Conservation (phyloP, 2,888 invertebrate genomes). For the Empis stercorea region DNA sequence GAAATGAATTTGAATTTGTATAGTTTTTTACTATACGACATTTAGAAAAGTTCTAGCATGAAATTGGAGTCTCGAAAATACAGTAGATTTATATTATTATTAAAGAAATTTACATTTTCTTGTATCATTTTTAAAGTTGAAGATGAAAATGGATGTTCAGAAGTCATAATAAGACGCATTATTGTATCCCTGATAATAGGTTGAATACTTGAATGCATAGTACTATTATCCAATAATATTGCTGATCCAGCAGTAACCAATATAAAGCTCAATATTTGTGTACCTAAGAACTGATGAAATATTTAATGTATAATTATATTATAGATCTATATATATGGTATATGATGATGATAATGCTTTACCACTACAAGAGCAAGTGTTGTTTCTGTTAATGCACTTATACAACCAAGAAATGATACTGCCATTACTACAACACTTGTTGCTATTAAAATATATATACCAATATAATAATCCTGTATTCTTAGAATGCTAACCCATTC, state of each 20-base stretch:
- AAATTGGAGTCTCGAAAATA: no score
- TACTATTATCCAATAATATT: conserved; percentile 65
- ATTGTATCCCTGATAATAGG: conserved; percentile 60
- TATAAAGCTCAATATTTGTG: conserved; percentile 58
- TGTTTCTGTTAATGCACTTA: conserved; percentile 69
- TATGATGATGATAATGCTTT: no score
- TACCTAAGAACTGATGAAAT: conserved; percentile 50
- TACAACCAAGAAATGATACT: conserved; percentile 68
- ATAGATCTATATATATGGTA: no score
- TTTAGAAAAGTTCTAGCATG: no score
- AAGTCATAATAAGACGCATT: conserved; percentile 60
- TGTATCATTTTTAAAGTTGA: conserved; percentile 65
- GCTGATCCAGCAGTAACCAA: conserved; percentile 61
- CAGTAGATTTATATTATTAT: no score
- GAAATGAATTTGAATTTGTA: no score
- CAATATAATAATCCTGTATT: conserved; percentile 67
- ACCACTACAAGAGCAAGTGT: conserved; percentile 53
- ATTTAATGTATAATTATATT: not conserved
- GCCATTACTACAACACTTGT: conserved; percentile 59
- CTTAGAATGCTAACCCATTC: conserved; percentile 68
- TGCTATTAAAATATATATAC: conserved; percentile 67
- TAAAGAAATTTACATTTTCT: conserved; percentile 68
- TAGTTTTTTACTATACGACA: no score
- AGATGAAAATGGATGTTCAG: conserved; percentile 54
- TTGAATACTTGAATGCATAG: conserved; percentile 66